Evolutionary conservation across 1,140 invertebrate genomes (phyloP), one percentile per base, ranked within the genome.

Genomic region (Listronotus oregonensis): DNA sequence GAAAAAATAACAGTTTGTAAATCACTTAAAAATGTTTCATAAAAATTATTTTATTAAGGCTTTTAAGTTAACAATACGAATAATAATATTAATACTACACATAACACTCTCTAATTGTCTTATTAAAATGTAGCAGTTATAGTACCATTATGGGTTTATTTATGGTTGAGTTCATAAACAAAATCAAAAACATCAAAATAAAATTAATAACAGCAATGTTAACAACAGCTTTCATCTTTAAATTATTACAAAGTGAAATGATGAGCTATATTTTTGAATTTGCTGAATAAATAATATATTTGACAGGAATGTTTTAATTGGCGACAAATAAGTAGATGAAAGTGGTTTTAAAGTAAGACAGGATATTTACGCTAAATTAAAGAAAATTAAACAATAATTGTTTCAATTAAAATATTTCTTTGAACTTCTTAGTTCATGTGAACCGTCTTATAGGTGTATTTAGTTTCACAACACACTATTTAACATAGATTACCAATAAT

Each of bases 311-410:
- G 32, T 39, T 43, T 56, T 56, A 56, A 56, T 56, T 56, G 40
- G 54, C 15, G 15, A 43, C 54, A 56, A 56, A 43, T 43, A 43
- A 9, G 54, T 31, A 15, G 54, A 43, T 56, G 54, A 56, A 56
- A 56, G 54, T 43, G 54, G 37, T 43, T 56, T 21, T 43, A 14
- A 21, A 39, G 37, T 39, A 43, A 42, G 54, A 43, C 54, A 43
- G 54, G 54, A 56, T 56, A 56, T 56, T 56, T 42, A 39, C 54
- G 54, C 54, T 43, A 56, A 56, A 43, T 43, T 56, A 43, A 43
- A 56, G 54, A 39, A 56, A 43, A 56, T 43, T 56, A 18, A 56
- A 56, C 12, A 11, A 21, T 56, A 54, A 54, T 54, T 40, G 51
- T 56, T 43, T 56, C 17, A 34, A 43, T 56, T 43, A 39, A 54